phyloP scores from a whole-genome alignment of 2,888 invertebrate species.

The Chorisops tibialis region DNA sequence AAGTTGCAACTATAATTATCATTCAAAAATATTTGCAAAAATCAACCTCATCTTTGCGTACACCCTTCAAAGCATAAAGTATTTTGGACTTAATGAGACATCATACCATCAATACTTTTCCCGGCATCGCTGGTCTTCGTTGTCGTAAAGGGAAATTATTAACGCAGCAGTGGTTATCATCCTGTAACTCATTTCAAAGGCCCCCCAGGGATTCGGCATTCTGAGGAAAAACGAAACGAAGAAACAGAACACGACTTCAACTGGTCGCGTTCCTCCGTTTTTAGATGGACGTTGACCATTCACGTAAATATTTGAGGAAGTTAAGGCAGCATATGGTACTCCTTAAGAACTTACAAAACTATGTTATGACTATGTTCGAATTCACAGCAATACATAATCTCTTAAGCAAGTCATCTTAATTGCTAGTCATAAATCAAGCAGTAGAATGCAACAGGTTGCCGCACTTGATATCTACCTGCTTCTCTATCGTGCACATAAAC shows the following conservation, averaged over 20 bases:
- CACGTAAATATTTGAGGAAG: background rate
- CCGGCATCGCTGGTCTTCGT: too few relatives aligned
- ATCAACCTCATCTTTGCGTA: too few relatives aligned
- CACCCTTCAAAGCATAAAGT: too few relatives aligned
- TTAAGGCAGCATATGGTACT: background rate
- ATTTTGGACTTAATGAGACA: too few relatives aligned
- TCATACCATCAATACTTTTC: too few relatives aligned
- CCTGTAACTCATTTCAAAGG: background rate
- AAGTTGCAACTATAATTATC: too few relatives aligned
- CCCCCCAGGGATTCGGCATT: background rate
- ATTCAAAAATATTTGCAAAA: too few relatives aligned
- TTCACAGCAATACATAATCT: too few relatives aligned
- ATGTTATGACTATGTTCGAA: background rate
- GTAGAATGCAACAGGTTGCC: background rate
- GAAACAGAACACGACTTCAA: constrained; percentile 4
- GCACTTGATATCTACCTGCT: background rate
- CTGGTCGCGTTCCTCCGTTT: background rate
- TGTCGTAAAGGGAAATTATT: constrained; percentile 23
- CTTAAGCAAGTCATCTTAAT: constrained; percentile 6
- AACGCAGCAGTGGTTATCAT: constrained; percentile 18
- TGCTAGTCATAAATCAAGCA: constrained; percentile 10
- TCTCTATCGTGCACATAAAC: background rate
- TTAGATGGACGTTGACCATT: constrained; percentile 5
- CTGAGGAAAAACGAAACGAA: background rate
- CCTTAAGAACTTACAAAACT: background rate